Base-by-base conservation (phyloP, 2,888 invertebrate genomes). In the Drosophila maculinotata region DNA sequence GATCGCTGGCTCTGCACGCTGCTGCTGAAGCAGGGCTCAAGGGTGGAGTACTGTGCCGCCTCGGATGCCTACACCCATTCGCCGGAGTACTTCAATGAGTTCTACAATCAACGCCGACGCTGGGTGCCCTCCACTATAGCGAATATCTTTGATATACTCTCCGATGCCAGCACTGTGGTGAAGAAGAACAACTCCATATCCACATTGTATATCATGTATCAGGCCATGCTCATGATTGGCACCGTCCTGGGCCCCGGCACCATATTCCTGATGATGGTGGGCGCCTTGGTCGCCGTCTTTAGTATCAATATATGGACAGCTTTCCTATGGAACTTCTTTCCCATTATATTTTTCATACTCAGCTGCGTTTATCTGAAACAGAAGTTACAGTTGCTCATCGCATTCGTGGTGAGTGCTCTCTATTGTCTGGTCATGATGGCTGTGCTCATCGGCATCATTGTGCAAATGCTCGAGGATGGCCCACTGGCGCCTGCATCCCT, bases 101-200 rank as follows among this genome's bases (percentile, higher is more conserved):
- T 99, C 92, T 99, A 95, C 92, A 97, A 97, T 91, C 98, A 98
- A 91, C 94, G 98, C 10, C 94, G 98, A 10, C 94, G 98, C 33
- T 99, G 98, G 98, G 97, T 98, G 65, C 98, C 98, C 0, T 98
- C 98, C 1, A 99, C 98, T 0, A 96, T 98, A 91, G 98, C 98
- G 28, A 99, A 99, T 90, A 97, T 98, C 79, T 93, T 98, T 75
- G 98, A 99, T 91, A 93, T 99, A 59, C 92, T 98, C 0, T 93
- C 93, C 8, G 96, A 97, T 89, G 95, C 95, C 69, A 95, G 95
- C 77, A 93, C 94, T 65, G 97, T 97, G 1, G 95, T 97, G 15
- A 93, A 94, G 88, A 93, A 95, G 48, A 99, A 99, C 89, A 96
- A 97, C 82, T 97, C 97, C 86, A 97, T 99, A 83, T 98, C 98